Conservation (phyloP, 2,888 invertebrate species). For the Melinaea menophilus region DNA sequence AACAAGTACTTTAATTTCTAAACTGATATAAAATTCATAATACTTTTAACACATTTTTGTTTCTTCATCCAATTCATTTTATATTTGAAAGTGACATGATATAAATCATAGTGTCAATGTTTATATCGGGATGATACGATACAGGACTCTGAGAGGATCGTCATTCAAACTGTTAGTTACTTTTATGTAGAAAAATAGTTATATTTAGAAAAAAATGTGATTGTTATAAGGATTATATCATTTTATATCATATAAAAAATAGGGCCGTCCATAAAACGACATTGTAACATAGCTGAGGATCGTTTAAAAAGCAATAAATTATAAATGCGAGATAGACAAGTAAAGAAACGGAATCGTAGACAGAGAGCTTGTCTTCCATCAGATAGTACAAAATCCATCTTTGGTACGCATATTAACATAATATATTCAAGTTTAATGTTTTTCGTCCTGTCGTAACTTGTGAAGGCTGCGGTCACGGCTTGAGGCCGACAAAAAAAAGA, state of each 20-base stretch:
- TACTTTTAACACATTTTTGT: constrained; percentile 35
- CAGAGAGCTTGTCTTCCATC: constrained; percentile 6
- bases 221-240: neutral
- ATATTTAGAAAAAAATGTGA: neutral
- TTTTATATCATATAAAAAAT: neutral
- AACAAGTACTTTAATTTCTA: no score
- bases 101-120: constrained; percentile 43
- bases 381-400: constrained; percentile 30
- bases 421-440: constrained; percentile 38
- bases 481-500: constrained; percentile 36
- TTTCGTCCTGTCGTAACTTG: constrained; percentile 43
- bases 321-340: constrained; percentile 7
- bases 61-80: constrained; percentile 56
- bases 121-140: no score
- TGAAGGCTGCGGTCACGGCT: constrained; percentile 40
- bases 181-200: no score
- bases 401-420: constrained; percentile 44
- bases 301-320: constrained; percentile 5
- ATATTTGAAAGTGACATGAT: constrained; percentile 54
- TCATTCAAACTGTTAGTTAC: no score
- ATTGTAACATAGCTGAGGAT: neutral
- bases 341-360: constrained; percentile 5
- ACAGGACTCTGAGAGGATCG: no score
- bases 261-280: neutral
- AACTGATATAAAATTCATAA: neutral